Evolutionary conservation across 2,888 invertebrate genomes (phyloP), one percentile per base, ranked within the genome.

Genomic region (Epinotia ramella): DNA sequence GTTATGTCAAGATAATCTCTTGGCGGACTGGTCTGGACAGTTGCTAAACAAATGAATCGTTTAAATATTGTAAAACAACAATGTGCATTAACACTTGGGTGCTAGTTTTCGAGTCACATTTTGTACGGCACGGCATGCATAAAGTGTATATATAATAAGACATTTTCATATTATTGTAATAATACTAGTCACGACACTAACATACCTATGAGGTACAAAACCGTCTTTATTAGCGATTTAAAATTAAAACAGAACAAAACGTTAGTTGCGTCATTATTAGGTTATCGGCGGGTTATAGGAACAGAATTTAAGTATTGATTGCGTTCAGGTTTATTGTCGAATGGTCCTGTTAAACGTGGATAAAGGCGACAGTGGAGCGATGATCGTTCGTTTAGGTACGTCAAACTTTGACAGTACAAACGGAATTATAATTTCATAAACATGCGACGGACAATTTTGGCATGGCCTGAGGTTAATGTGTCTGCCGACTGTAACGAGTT

Each of bases 81-180:
- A 73, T 57, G 46, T 72, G 71, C 62, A 72, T 67, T 62, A 63
- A 76, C 76, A 72, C 67, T 53, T 76, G 28, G 77, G 78, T 78
- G 78, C 78, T 78, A 78, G 56, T 62, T 77, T 73, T 77, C 57
- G 64, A 73, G 74, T 73, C 73, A 70, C 59, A 69, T 74, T 78
- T 75, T 67, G 49, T 44, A 56, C 20, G 24, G 56, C 53, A 56
- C 20, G 24, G 56, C 53, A 63, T 63, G 44, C 53, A 56, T 53
- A 53, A 62, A n/a, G 65, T 44, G 6, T 67, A 44, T 63, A 70
- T 64, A 59, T 62, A 33, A 33, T 64, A 74, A 69, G 56, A 67
- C 24, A 62, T 62, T 68, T 68, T 68, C 40, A 68, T 73, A 28
- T 60, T 56, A 73, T 62, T 24, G 53, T 53, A 63, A 67, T 73